Evolutionary conservation across 2,113 vertebrate genomes (phyloP).

Genomic region (Lamprotornis superbus): DNA sequence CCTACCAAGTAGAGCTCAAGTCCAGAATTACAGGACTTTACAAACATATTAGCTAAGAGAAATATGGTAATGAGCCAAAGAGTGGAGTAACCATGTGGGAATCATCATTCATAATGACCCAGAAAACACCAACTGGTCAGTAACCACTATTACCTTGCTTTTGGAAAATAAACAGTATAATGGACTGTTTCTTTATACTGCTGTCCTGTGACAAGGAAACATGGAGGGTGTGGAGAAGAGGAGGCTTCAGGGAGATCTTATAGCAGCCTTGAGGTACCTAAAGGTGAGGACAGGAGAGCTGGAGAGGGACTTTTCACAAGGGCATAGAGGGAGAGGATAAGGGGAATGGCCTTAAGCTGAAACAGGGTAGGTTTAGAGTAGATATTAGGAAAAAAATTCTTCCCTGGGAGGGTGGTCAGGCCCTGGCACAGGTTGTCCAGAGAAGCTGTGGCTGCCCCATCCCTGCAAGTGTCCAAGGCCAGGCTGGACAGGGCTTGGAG

Average conservation of each 20-base stretch:
- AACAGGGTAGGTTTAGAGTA: background rate
- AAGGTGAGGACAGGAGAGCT: background rate
- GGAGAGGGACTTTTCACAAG: background rate
- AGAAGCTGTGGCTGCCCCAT: background rate
- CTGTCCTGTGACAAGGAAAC: background rate
- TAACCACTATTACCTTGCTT: background rate
- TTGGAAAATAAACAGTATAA: background rate
- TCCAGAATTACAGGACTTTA: background rate
- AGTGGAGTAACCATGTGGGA: background rate
- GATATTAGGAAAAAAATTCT: background rate
- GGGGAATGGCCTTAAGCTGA: background rate
- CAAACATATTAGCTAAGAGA: background rate
- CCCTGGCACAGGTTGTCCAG: background rate
- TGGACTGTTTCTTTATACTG: background rate
- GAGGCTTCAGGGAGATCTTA: background rate
- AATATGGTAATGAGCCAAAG: background rate
- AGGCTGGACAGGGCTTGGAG: rapidly evolving
- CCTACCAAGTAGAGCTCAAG: background rate
- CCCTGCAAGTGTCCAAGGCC: background rate
- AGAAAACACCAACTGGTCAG: background rate
- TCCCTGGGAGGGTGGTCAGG: background rate
- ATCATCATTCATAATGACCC: background rate
- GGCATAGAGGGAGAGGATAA: background rate
- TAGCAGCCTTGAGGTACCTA: background rate
- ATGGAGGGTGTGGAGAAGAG: background rate